These are phyloP conservation scores for Halcyon chelicuti DNA, from an alignment of 2,797 vertebrate species.

Conservation along the genomic window DNA sequence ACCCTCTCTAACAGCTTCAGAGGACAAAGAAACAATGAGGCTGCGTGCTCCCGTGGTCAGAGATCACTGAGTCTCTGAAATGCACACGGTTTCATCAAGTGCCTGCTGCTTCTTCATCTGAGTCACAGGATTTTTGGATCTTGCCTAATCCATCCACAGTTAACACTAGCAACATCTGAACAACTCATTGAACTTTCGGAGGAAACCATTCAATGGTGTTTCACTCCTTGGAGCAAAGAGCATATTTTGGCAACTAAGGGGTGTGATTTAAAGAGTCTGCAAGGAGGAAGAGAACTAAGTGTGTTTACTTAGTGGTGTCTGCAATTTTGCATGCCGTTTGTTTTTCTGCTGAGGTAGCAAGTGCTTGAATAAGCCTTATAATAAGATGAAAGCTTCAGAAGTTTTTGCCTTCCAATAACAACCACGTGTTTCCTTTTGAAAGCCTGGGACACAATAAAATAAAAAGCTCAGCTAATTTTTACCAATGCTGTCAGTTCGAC, in stretches of 20 bases:
- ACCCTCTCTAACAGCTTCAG: neutral
- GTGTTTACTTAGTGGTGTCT: slow-evolving; percentile 33
- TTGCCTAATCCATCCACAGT: neutral
- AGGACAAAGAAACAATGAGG: neutral
- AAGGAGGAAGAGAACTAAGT: slow-evolving; percentile 49
- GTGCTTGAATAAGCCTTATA: slow-evolving; percentile 36
- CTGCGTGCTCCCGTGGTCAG: neutral
- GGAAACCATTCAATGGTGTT: neutral
- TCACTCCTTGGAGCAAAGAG: neutral
- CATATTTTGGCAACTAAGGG: neutral
- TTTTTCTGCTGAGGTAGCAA: slow-evolving; percentile 70
- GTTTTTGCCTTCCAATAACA: slow-evolving; percentile 25
- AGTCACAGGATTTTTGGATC: neutral
- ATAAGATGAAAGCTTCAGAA: slow-evolving; percentile 49
- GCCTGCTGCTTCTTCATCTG: neutral
- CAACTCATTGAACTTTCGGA: neutral
- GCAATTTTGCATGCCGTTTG: slow-evolving; percentile 11
- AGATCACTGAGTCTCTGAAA: neutral
- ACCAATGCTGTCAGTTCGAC: neutral
- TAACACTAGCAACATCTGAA: neutral
- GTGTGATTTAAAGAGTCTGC: slow-evolving; percentile 2
- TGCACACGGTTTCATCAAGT: neutral
- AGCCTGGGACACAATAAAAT: neutral
- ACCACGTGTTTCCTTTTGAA: neutral
- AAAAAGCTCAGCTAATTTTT: slow-evolving; percentile 31